Evolutionary conservation across 2,888 invertebrate genomes (phyloP).

Genomic region (Apodemia hepburni): DNA sequence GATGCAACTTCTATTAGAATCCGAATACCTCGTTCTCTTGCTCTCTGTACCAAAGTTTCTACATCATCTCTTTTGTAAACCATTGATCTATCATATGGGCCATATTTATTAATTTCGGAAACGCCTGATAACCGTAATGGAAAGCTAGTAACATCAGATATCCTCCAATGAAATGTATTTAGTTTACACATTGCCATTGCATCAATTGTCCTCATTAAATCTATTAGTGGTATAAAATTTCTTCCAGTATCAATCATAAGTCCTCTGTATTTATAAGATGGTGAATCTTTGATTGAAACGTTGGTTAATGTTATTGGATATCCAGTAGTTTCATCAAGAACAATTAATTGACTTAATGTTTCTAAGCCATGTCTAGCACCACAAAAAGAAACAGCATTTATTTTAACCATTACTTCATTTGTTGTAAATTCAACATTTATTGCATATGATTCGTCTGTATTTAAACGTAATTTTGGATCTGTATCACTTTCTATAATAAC

Average conservation of each 20-base stretch:
- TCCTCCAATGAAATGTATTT: constrained; percentile 95
- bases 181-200: constrained; percentile 93
- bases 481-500: constrained; percentile 76
- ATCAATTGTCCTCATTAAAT: constrained; percentile 86
- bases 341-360: constrained; percentile 86
- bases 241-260: constrained; percentile 94
- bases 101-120: constrained; percentile 87
- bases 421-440: constrained; percentile 67
- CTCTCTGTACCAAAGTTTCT: constrained; percentile 86
- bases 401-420: constrained; percentile 71
- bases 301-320: constrained; percentile 81
- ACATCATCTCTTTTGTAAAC: constrained; percentile 85
- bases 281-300: constrained; percentile 85
- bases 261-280: constrained; percentile 88
- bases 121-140: constrained; percentile 86
- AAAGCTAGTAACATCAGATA: constrained; percentile 94
- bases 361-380: constrained; percentile 88
- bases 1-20: constrained; percentile 93
- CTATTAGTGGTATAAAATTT: constrained; percentile 88
- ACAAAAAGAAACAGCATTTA: constrained; percentile 80
- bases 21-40: constrained; percentile 88
- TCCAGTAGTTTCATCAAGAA: constrained; percentile 84
- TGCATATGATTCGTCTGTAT: constrained; percentile 86
- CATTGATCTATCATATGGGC: constrained; percentile 88
- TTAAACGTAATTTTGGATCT: constrained; percentile 79